Evolutionary conservation across 2,888 invertebrate species (phyloP).

Genomic region (Melieria picta): DNA sequence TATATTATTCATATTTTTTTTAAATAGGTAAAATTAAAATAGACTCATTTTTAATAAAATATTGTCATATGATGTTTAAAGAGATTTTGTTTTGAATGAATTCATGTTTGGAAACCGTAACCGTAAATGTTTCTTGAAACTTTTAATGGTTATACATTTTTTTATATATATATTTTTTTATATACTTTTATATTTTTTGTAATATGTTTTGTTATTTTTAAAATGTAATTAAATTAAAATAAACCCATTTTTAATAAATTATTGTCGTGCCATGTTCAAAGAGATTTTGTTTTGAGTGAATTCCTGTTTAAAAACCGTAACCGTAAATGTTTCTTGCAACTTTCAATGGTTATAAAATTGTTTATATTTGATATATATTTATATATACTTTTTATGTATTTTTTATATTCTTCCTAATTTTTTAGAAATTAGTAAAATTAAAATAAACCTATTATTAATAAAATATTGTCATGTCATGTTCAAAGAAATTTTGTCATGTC

Average conservation of each 20-base stretch:
- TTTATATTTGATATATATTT: background rate
- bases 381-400: background rate
- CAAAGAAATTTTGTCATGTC: background rate
- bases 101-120: background rate
- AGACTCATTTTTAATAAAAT: background rate
- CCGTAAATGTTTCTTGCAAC: too few relatives aligned
- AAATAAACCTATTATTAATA: background rate
- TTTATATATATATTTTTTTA: slow-evolving; percentile 7
- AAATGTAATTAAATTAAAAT: background rate
- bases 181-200: background rate
- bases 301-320: too few relatives aligned
- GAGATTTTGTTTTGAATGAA: background rate
- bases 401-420: background rate
- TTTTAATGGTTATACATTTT: background rate
- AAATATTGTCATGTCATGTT: background rate
- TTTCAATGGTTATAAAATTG: too few relatives aligned
- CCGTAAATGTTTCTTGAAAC: background rate
- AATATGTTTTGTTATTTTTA: background rate
- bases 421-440: background rate
- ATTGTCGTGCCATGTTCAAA: too few relatives aligned
- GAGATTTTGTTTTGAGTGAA: too few relatives aligned
- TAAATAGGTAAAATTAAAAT: background rate
- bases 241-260: too few relatives aligned
- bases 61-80: background rate
- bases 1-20: background rate